Conservation (phyloP, 53 echinoderm and acorn worm genomes). For the Mesocentrotus franciscanus region DNA sequence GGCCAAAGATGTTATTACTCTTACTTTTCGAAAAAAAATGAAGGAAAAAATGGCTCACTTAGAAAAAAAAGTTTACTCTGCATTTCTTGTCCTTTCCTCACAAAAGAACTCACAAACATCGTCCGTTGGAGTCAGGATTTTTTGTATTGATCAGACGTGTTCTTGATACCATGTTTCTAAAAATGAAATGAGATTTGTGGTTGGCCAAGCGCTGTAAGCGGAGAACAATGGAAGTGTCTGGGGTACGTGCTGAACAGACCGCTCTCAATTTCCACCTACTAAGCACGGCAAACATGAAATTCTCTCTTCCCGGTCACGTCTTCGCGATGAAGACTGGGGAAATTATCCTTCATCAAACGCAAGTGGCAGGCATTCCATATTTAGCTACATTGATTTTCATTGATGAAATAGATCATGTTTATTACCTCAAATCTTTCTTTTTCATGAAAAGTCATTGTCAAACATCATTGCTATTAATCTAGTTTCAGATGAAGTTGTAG, state of each 20-base stretch:
- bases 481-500: background rate
- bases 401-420: background rate
- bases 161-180: constrained; percentile 60
- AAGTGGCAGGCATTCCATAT: constrained; percentile 11
- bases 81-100: constrained; percentile 5
- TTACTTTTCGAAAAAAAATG: background rate
- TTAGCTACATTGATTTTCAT: background rate
- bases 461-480: background rate
- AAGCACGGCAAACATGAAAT: background rate
- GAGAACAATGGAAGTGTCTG: constrained; percentile 53
- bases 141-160: constrained; percentile 53
- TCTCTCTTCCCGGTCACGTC: background rate
- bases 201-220: constrained; percentile 46
- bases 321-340: background rate
- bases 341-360: background rate
- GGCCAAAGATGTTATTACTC: constrained; percentile 55
- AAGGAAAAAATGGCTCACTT: background rate
- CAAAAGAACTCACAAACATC: constrained; percentile 42
- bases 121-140: constrained; percentile 26
- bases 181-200: constrained; percentile 51
- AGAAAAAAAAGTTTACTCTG: constrained; percentile 1
- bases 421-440: background rate
- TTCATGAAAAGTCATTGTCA: background rate
- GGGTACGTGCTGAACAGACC: constrained; percentile 13
- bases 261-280: constrained; percentile 38